Evolutionary conservation across 64 coral and sea anemone genomes (phyloP).

Genomic region (Montipora sp.): DNA sequence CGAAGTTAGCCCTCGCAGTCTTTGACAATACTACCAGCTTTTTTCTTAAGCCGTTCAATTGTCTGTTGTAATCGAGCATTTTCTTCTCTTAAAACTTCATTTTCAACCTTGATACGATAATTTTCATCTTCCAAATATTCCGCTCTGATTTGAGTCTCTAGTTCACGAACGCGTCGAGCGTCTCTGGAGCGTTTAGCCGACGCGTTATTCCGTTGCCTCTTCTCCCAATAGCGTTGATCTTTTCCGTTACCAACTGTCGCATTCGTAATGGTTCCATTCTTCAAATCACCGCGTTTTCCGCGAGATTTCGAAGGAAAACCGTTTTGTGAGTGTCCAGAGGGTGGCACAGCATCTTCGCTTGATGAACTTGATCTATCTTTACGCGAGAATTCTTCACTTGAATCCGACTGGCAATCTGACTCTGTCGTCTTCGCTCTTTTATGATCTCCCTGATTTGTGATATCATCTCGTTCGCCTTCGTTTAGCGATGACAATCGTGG

Average conservation of each 20-base stretch:
- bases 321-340: not conserved
- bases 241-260: conserved; percentile 48
- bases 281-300: conserved; percentile 54
- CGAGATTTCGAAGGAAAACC: conserved; percentile 50
- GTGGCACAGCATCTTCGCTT: conserved; percentile 47
- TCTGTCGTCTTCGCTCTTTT: not conserved
- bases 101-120: conserved; percentile 80
- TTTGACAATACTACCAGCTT: not conserved
- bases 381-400: conserved; percentile 24
- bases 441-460: not conserved
- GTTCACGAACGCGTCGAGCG: conserved; percentile 87
- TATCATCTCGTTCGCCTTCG: conserved; percentile 24
- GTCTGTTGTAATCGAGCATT: conserved; percentile 75
- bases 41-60: conserved; percentile 72
- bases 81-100: conserved; percentile 77
- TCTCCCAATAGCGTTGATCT: conserved; percentile 93
- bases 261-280: conserved; percentile 20
- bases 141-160: conserved; percentile 91
- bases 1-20: not conserved
- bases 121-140: conserved; percentile 93
- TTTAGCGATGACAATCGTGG: conserved; percentile 55
- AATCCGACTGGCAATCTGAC: conserved; percentile 50
- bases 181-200: conserved; percentile 92
- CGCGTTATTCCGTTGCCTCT: conserved; percentile 87
- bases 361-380: conserved; percentile 32